Percentiles rank a stretch among this genome's conserved stretches.
Evolutionary conservation across 2,113 vertebrate genomes (phyloP).

Genomic region (Silurus glanis): DNA sequence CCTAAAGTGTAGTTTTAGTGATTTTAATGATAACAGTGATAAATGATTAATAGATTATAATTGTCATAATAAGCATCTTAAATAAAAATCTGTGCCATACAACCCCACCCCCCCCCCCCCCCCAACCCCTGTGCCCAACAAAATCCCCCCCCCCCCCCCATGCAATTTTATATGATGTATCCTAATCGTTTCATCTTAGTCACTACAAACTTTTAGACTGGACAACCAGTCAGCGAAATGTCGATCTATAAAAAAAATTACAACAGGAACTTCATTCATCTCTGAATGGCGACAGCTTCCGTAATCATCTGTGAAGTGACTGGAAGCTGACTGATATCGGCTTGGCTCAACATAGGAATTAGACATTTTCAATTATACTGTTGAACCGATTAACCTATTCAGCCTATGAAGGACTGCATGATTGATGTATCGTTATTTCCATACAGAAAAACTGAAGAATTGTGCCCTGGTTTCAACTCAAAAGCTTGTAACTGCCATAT

Average conservation of each 20-base stretch:
- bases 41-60: not conserved
- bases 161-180: not conserved
- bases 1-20: too few relatives aligned
- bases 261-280: too few relatives aligned
- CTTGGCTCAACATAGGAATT: not conserved
- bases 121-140: too few relatives aligned
- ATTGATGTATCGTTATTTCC: constrained; percentile 9
- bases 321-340: constrained; percentile 2
- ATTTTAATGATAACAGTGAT: not conserved
- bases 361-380: constrained; percentile 19
- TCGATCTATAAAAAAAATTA: not conserved
- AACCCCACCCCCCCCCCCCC: too few relatives aligned
- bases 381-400: not conserved
- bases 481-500: not conserved
- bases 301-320: constrained; percentile 6
- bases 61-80: not conserved
- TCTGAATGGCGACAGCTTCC: not conserved
- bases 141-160: too few relatives aligned
- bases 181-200: not conserved
- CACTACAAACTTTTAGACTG: too few relatives aligned
- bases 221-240: not conserved
- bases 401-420: not conserved
- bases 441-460: not conserved
- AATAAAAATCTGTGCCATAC: not conserved
- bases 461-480: not conserved